Conservation (phyloP, 2,113 vertebrate genomes). For the Vulpes lagopus region DNA sequence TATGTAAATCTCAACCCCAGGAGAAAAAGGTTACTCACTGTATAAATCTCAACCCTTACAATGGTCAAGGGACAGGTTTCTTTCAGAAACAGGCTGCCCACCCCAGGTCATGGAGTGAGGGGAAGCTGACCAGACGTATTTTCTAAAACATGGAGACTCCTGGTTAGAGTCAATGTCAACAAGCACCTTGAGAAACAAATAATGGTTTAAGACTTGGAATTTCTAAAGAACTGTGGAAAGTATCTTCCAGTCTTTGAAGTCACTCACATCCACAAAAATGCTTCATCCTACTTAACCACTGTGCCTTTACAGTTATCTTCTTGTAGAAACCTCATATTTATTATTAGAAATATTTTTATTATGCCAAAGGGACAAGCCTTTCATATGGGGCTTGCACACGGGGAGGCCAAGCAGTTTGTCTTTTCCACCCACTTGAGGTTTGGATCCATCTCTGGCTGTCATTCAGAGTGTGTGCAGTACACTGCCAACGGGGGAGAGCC, state of each 20-base stretch:
- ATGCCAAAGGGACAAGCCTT: background rate
- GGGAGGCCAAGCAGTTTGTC: background rate
- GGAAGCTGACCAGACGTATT: background rate
- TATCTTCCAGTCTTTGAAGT: background rate
- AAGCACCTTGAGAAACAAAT: background rate
- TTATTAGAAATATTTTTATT: conserved; percentile 19
- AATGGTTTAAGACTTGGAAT: background rate
- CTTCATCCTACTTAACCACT: background rate
- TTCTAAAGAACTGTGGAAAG: background rate
- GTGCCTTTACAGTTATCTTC: background rate
- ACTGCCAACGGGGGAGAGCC: background rate
- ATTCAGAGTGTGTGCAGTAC: background rate
- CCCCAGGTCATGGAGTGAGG: accelerated
- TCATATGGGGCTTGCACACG: background rate
- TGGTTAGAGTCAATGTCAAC: background rate
- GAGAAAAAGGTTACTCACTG: background rate
- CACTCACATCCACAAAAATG: background rate
- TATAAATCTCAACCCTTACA: background rate
- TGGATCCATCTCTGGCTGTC: background rate
- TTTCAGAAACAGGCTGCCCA: background rate
- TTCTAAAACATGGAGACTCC: background rate
- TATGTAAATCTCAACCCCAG: background rate
- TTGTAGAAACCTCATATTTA: background rate
- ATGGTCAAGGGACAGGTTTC: background rate
- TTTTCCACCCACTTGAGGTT: background rate